Evolutionary conservation across 2,797 vertebrate species (phyloP).

Genomic region (Bovichtus diacanthus): DNA sequence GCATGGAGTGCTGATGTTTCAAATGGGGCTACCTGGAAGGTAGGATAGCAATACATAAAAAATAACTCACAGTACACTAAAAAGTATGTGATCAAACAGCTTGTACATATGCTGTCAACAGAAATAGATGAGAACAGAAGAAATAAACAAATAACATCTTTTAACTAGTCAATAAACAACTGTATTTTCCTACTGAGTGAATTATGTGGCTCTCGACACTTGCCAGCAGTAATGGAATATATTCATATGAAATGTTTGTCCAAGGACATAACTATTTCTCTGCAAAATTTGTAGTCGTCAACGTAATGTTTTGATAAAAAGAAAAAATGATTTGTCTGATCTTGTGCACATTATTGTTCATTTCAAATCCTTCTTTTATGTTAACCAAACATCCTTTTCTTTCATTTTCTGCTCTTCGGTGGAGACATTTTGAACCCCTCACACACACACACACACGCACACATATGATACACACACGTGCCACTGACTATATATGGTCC

Average conservation of each 20-base stretch:
- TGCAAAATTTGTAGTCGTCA: not conserved
- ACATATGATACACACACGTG: not conserved
- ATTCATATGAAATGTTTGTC: not conserved
- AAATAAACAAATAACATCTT: conserved; percentile 20
- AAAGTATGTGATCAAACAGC: conserved; percentile 38
- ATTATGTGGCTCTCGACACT: not conserved
- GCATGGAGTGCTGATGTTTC: conserved; percentile 11
- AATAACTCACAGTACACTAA: conserved; percentile 23
- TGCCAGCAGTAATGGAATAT: not conserved
- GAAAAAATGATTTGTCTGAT: not conserved
- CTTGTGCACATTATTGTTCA: not conserved
- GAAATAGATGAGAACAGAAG: conserved; percentile 24
- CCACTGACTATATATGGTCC: conserved; percentile 27
- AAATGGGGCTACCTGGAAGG: conserved; percentile 29
- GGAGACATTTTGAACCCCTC: not conserved
- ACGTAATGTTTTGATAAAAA: not conserved
- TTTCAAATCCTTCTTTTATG: not conserved
- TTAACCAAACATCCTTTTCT: not conserved
- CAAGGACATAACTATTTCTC: not conserved
- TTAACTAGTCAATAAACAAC: conserved; percentile 10
- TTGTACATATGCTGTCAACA: conserved; percentile 32
- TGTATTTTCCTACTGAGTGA: not conserved
- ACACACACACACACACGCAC: not conserved
- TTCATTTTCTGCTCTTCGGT: not conserved
- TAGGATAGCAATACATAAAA: conserved; percentile 23